Evolutionary conservation across 1,140 invertebrate genomes (phyloP).

Genomic region (Drosophila truncata): DNA sequence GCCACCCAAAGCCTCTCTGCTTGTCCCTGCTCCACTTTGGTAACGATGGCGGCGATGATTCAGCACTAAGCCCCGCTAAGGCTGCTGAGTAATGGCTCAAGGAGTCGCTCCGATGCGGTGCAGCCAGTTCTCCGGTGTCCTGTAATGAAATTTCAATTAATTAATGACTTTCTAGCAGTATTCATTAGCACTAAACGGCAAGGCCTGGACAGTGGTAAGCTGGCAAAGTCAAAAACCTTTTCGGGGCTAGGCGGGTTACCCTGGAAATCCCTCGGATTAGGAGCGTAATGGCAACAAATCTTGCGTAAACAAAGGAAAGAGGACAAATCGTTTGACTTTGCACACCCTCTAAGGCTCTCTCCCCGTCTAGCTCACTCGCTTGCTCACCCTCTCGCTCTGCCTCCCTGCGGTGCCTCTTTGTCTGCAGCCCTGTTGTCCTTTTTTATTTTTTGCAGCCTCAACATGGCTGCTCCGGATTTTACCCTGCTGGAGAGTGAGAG

Average conservation of each 20-base stretch:
- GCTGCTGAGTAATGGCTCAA: constrained; percentile 49
- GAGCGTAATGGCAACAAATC: constrained; percentile 80
- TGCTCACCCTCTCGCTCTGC: constrained; percentile 31
- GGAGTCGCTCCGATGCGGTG: constrained; percentile 12
- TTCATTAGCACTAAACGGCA: constrained; percentile 78
- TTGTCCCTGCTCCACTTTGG: constrained; percentile 45
- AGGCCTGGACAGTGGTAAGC: constrained; percentile 38
- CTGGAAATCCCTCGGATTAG: constrained; percentile 70
- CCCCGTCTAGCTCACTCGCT: constrained; percentile 3
- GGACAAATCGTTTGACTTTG: constrained; percentile 59
- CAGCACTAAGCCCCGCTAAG: constrained; percentile 42
- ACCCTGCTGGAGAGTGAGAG: constrained; percentile 19
- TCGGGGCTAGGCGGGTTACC: constrained; percentile 48
- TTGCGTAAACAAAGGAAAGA: constrained; percentile 79
- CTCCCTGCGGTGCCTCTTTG: constrained; percentile 56
- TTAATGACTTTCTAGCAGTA: constrained; percentile 77
- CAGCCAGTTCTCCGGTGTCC: constrained; percentile 24
- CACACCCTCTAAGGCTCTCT: constrained; percentile 45
- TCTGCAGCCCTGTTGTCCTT: constrained; percentile 53
- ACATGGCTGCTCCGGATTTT: constrained; percentile 57
- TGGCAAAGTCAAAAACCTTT: constrained; percentile 80
- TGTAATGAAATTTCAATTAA: constrained; percentile 73
- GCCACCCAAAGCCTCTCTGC: constrained; percentile 66
- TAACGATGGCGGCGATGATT: constrained; percentile 42
- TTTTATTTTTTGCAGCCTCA: constrained; percentile 61